A percentile compares a stretch with the other conserved stretches of the same genome.
These are phyloP conservation scores for Octodonta nipae DNA, from an alignment of 2,888 invertebrate species.

Conservation along the genomic window DNA sequence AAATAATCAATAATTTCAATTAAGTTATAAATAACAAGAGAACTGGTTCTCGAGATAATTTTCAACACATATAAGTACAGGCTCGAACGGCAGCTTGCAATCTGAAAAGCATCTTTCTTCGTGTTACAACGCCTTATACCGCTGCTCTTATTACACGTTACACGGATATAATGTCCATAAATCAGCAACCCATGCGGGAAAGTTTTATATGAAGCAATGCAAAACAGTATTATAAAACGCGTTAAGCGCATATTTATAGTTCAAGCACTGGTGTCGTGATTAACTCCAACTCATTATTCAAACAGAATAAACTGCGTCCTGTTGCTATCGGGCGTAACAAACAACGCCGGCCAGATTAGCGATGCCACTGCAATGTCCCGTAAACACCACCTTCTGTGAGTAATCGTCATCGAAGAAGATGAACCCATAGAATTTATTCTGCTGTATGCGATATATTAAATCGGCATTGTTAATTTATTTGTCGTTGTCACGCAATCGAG, in stretches of 20 bases:
- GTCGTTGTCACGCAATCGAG: too few species aligned
- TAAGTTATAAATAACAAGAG: conserved; percentile 26
- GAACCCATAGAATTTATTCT: conserved; percentile 10
- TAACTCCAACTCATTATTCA: conserved; percentile 33
- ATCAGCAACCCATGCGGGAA: conserved; percentile 33
- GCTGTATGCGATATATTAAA: too few species aligned
- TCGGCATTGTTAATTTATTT: too few species aligned
- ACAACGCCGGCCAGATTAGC: conserved; percentile 20
- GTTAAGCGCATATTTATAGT: conserved; percentile 34
- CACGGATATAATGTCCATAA: conserved; percentile 30
- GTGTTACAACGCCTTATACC: conserved; percentile 27
- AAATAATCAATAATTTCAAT: conserved; percentile 28
- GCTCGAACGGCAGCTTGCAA: conserved; percentile 17
- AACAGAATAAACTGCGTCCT: conserved; percentile 28
- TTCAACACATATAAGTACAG: conserved; percentile 18
- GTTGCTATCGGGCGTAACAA: conserved; percentile 26
- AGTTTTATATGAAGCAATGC: conserved; percentile 33
- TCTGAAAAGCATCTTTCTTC: conserved; percentile 27
- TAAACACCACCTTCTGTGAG: conserved; percentile 14
- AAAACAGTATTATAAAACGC: conserved; percentile 34
- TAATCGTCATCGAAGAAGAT: conserved; percentile 11
- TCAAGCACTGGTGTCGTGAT: conserved; percentile 32
- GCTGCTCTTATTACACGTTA: conserved; percentile 32
- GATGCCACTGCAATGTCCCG: conserved; percentile 15
- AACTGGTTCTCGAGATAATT: conserved; percentile 27